Evolutionary conservation across 53 echinoderm and acorn worm genomes (phyloP).

Genomic region (Antedon mediterranea): DNA sequence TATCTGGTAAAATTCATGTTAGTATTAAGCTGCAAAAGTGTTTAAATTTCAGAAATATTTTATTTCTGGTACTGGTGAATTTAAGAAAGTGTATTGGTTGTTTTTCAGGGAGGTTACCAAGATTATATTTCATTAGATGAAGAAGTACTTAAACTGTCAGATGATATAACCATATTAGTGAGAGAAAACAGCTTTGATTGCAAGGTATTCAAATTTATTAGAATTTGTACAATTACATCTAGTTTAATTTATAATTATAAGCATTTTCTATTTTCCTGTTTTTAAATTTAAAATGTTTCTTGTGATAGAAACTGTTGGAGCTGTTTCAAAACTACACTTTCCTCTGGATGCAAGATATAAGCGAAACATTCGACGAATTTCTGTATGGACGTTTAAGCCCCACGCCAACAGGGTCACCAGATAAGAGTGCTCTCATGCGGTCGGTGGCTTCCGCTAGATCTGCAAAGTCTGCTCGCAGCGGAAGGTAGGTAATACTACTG

Average conservation of each 20-base stretch:
- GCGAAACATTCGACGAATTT: conserved; percentile 95
- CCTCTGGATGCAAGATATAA: conserved; percentile 89
- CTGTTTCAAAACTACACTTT: conserved; percentile 87
- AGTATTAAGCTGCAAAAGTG: too few species aligned
- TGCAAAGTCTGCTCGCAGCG: conserved; percentile 67
- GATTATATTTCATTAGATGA: conserved; percentile 79
- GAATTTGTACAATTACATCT: too few species aligned
- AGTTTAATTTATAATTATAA: too few species aligned
- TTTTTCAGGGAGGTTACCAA: conserved; percentile 60
- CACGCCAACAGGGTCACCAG: conserved; percentile 55
- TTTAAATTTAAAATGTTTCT: neutral
- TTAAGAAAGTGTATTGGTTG: neutral
- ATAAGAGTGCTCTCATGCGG: conserved; percentile 66
- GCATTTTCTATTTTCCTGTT: too few species aligned
- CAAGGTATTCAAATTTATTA: too few species aligned
- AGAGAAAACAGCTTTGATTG: conserved; percentile 86
- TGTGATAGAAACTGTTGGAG: conserved; percentile 56
- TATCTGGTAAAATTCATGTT: too few species aligned
- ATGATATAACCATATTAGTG: conserved; percentile 58
- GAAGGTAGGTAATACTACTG: conserved; percentile 50
- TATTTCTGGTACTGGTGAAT: too few species aligned
- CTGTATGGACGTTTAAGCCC: conserved; percentile 80
- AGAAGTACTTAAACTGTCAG: conserved; percentile 67
- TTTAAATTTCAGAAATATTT: too few species aligned
- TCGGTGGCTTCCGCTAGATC: conserved; percentile 87